Conservation (phyloP, 2,888 invertebrate genomes). For the Crematogaster levior region DNA sequence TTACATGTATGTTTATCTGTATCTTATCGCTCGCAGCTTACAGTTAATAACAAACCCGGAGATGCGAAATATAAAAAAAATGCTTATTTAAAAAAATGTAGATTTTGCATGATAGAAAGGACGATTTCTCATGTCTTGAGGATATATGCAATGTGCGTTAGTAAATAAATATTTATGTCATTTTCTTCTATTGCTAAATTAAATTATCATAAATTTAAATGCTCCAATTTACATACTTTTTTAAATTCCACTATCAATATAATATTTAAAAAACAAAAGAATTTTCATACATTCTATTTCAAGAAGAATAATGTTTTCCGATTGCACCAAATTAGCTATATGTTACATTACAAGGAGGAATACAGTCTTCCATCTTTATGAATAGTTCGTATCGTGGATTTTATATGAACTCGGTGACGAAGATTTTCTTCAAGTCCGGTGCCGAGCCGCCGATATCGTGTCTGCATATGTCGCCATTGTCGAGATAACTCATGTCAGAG, state of each 20-base stretch:
- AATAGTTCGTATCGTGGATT: not conserved
- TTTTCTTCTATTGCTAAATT: not conserved
- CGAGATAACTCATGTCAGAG: constrained; percentile 83
- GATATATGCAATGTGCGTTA: not conserved
- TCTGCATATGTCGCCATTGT: constrained; percentile 84
- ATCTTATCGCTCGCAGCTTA: not conserved
- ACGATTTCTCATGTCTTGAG: not conserved
- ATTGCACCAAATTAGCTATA: not conserved
- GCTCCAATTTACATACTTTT: not conserved
- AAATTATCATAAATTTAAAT: constrained; percentile 1
- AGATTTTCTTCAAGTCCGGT: constrained; percentile 87
- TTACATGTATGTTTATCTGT: not conserved
- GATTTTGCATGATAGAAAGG: not conserved
- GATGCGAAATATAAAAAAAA: not conserved
- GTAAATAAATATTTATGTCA: not conserved
- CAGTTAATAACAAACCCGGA: constrained; percentile 3
- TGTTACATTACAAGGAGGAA: constrained; percentile 9
- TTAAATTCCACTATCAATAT: not conserved
- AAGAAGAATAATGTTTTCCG: not conserved
- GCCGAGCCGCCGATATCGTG: constrained; percentile 86
- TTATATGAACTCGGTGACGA: constrained; percentile 86
- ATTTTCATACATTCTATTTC: not conserved
- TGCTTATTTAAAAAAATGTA: constrained; percentile 1
- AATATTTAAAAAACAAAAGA: not conserved
- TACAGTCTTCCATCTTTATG: constrained; percentile 8